Evolutionary conservation across 1,140 invertebrate genomes (phyloP), one percentile per base, ranked within the genome.

Genomic region (Hestina assimilis): DNA sequence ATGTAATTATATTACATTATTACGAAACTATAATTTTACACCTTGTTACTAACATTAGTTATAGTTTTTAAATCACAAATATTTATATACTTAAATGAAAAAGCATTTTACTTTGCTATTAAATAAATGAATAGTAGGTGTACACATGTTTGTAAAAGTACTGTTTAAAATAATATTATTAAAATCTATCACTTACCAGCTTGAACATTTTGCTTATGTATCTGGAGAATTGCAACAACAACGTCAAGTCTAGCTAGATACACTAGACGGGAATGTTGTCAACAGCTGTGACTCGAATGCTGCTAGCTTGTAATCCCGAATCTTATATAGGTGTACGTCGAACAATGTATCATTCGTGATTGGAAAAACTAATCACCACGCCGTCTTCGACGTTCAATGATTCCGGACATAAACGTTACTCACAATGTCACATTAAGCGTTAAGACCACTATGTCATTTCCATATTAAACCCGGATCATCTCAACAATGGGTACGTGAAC

Each of bases 401-500:
- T 77, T 57, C 71, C 70, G 68, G 74, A 76, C 71, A 63, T 72
- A 70, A 67, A 60, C 52, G 38, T 57, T 72, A 63, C 64, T 68
- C 69, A 86, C 83, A 83, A 87, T 87, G 81, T 79, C 79, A 57
- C 81, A 84, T 87, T 86, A 86, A 69, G 56, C 55, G 59, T 70
- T 81, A 79, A 83, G 73, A 77, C 66, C 43, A 66, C 62, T 57
- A 58, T 71, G 51, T 81, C 75, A 84, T 83, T 71, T 72, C 79
- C 77, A 83, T 83, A 83, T 80, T 52, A 59, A 66, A 69, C 61
- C 72, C 72, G 75, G 77, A 78, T 83, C 67, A 75, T 42, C 45
- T 48, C 58, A 63, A 82, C 78, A 77, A 76, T 75, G 69, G 72
- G 17, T 63, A 43, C 53, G 47, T 59, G 38, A 19, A 46, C 33